A percentile compares a stretch with the other conserved stretches of the same genome.
Conservation (phyloP, 2,113 vertebrate genomes). For the Sphyrna mokarran region DNA sequence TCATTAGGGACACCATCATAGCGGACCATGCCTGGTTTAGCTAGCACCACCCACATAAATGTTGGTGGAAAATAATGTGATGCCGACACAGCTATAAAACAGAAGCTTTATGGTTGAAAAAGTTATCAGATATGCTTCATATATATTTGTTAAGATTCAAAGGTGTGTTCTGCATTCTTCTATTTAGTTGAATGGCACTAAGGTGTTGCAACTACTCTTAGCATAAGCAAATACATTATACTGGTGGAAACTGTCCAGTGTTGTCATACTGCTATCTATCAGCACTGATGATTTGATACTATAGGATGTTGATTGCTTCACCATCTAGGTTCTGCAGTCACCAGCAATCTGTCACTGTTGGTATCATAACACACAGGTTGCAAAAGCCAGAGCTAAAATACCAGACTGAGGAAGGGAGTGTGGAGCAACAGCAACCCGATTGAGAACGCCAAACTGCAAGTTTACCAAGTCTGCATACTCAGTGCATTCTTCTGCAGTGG, state of each 20-base stretch:
- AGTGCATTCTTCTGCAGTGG: too few species aligned
- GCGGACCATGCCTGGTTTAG: too few species aligned
- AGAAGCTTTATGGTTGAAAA: not conserved
- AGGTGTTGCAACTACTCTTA: not conserved
- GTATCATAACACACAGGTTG: not conserved
- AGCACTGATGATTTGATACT: not conserved
- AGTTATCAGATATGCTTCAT: not conserved
- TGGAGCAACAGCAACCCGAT: not conserved
- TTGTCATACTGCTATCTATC: not conserved
- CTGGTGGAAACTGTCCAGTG: not conserved
- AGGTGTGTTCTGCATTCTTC: too few species aligned
- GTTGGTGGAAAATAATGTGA: too few species aligned
- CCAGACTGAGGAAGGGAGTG: not conserved
- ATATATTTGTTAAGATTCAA: not conserved
- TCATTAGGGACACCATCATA: too few species aligned
- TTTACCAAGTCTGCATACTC: not conserved
- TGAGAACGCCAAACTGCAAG: not conserved
- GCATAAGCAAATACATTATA: not conserved
- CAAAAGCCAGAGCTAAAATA: not conserved
- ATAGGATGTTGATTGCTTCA: not conserved
- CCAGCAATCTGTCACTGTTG: not conserved
- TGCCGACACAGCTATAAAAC: too few species aligned
- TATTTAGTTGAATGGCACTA: not conserved
- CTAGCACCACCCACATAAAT: too few species aligned
- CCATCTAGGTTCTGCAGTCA: not conserved